These are phyloP conservation scores for Carollia perspicillata DNA, from an alignment of 2,113 vertebrate genomes.

Conservation along the genomic window DNA sequence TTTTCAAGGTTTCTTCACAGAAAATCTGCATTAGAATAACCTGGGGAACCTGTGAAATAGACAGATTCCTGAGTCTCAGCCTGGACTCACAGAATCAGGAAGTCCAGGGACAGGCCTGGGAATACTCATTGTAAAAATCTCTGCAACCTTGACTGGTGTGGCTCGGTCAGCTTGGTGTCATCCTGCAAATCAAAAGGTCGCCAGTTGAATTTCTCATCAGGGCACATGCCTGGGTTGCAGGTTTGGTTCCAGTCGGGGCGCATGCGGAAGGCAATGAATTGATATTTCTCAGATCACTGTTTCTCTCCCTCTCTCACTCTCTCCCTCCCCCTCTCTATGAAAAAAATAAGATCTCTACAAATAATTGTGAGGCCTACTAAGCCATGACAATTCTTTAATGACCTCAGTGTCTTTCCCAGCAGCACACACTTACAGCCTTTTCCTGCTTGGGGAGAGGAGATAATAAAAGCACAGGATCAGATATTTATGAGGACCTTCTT, in stretches of 20 bases:
- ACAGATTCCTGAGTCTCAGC: neutral
- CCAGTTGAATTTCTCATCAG: too few species aligned
- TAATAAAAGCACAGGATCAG: neutral
- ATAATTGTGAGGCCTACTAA: neutral
- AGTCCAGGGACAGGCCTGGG: neutral
- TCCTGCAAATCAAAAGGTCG: too few species aligned
- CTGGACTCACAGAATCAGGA: neutral
- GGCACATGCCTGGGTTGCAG: too few species aligned
- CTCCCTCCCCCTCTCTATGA: too few species aligned
- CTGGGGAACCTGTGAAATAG: neutral
- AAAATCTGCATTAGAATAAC: neutral
- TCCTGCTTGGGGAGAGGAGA: neutral
- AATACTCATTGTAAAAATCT: neutral
- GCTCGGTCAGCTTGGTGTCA: too few species aligned
- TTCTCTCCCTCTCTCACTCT: too few species aligned
- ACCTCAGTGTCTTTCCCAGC: neutral
- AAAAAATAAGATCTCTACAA: neutral
- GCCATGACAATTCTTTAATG: neutral
- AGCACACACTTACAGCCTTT: neutral
- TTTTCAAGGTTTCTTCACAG: neutral
- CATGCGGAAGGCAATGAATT: too few species aligned
- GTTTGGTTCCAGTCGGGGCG: too few species aligned
- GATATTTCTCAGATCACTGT: too few species aligned
- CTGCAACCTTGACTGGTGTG: neutral
- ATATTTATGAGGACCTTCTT: neutral